Evolutionary conservation across 2,113 vertebrate species (phyloP).

Genomic region (Hippocampus guttulatus): DNA sequence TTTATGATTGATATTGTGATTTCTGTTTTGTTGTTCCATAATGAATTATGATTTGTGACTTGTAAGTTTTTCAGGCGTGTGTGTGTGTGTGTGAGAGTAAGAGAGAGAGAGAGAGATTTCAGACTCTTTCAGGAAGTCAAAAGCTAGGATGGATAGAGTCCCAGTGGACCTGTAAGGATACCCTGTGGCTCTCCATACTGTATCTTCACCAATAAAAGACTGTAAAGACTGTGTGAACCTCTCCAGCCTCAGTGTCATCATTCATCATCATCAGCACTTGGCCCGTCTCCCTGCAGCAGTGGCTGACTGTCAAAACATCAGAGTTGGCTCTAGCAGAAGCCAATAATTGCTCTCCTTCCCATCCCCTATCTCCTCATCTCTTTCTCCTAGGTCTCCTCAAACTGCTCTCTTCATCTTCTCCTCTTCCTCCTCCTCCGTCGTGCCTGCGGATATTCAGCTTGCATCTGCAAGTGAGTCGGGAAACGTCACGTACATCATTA

Average conservation of each 20-base stretch:
- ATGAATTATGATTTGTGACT: neutral
- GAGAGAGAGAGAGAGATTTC: neutral
- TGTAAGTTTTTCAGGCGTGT: neutral
- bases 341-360: constrained; percentile 39
- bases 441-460: constrained; percentile 23
- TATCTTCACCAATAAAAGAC: constrained; percentile 25
- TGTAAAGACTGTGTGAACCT: constrained; percentile 32
- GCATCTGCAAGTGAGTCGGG: constrained; percentile 37
- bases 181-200: constrained; percentile 12
- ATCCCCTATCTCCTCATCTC: constrained; percentile 20
- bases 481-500: constrained; percentile 31
- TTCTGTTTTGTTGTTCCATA: neutral
- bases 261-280: constrained; percentile 32
- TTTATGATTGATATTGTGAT: neutral
- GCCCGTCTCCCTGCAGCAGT: constrained; percentile 44
- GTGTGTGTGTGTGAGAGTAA: too few species aligned
- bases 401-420: constrained; percentile 31
- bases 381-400: constrained; percentile 23
- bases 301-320: constrained; percentile 56
- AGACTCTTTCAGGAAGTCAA: constrained; percentile 12
- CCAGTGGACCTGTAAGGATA: constrained; percentile 18
- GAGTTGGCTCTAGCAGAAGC: constrained; percentile 30
- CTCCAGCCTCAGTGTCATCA: constrained; percentile 44
- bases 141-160: constrained; percentile 3
- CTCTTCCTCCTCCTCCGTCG: neutral